Percentiles rank a stretch among this genome's conserved stretches.
phyloP scores from a whole-genome alignment of 2,797 vertebrate genomes.

The Danio tinwini region DNA sequence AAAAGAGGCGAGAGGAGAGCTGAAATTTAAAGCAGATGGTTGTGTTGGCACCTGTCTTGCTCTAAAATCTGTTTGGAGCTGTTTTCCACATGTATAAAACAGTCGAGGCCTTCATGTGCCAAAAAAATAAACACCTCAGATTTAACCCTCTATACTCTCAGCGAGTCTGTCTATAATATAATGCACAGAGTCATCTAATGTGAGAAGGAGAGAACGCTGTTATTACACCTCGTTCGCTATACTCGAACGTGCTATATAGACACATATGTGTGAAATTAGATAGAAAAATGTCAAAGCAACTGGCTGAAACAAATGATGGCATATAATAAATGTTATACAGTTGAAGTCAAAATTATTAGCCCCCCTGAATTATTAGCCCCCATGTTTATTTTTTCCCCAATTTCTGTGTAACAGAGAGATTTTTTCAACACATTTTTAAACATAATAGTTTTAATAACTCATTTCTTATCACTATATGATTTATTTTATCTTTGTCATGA shows the following conservation, averaged over 20 bases:
- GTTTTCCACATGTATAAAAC: slow-evolving; percentile 81
- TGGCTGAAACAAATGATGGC: neutral
- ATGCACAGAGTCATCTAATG: slow-evolving; percentile 59
- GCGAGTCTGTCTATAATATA: slow-evolving; percentile 57
- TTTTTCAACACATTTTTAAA: no score
- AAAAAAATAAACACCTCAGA: slow-evolving; percentile 72
- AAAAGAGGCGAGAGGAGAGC: slow-evolving; percentile 62
- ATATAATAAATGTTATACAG: neutral
- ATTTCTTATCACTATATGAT: no score
- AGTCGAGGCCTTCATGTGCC: slow-evolving; percentile 70
- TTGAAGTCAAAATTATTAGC: no score
- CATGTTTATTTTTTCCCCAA: no score
- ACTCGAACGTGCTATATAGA: neutral
- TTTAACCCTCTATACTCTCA: slow-evolving; percentile 74
- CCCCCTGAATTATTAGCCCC: no score
- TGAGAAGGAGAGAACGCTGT: neutral
- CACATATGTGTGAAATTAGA: neutral
- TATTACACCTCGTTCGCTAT: neutral
- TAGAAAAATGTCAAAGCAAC: neutral
- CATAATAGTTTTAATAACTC: no score
- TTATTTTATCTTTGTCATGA: no score
- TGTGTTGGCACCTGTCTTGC: slow-evolving; percentile 80
- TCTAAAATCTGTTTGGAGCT: slow-evolving; percentile 83
- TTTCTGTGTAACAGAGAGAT: no score
- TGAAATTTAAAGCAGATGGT: slow-evolving; percentile 84